Evolutionary conservation across 2,888 invertebrate genomes (phyloP), one percentile per base, ranked within the genome.

Genomic region (Phortica magna): DNA sequence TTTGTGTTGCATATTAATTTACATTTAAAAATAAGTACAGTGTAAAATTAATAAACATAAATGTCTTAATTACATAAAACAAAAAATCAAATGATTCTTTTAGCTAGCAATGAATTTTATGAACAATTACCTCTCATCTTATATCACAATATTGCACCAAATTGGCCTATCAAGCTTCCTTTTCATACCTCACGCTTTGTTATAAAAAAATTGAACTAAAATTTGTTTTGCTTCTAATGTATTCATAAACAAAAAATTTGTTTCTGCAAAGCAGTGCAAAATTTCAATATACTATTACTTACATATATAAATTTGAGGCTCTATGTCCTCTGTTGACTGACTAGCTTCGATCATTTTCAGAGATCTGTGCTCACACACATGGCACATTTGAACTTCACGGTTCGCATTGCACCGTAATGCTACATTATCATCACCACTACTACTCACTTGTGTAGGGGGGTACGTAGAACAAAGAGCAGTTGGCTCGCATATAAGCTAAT

Each of bases 101-200:
- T 71, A 53, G 53, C 70, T 71, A 71, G 39, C 19, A 19, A 55
- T n/a, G 17, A 42, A 71, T 55, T 55, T 41, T 10, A 65, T 31
- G 19, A 19, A 7, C 22, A 53, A 53, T 55, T 7, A 71, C 12
- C 9, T 55, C 14, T 53, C 22, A 41, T 6, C 41, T 59, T 65
- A 88, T 91, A 91, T 91, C 90, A 91, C 91, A 91, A 88, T 91
- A 91, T 91, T 91, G 91, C 91, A 91, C 91, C 88, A 70, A 87
- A 87, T 82, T 90, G 91, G 91, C 91, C 91, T 90, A 87, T 83
- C 81, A 9, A 9, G 9, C 9, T 48, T 0, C 48, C 48, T 48
- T 14, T 48, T 9, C 48, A 48, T 12, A 48, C 48, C 14, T 9
- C 9, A 48, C 48, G 48, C 14, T 48, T 48, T 14, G 7, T 48